Evolutionary conservation across 23 tunicate genomes (phyloP), one percentile per base, ranked within the genome.

Genomic region (Halocynthia aurantium): DNA sequence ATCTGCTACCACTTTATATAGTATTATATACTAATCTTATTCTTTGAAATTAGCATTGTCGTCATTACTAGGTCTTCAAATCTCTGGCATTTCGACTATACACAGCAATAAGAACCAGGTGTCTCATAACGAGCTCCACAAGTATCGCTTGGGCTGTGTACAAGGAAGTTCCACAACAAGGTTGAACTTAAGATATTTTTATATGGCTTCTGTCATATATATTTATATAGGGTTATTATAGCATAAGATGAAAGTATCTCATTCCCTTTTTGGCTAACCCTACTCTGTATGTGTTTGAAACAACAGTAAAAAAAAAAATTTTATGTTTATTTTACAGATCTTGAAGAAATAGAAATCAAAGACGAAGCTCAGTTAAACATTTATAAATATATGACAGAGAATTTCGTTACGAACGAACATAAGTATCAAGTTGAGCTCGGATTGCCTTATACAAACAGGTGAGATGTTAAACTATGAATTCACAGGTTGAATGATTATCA

Each of bases 71-170:
- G 78, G 77, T 84, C 9, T 69, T 84, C 22, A 89, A 83, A 52
- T 84, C 87, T 44, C 62, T 89, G 22, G 78, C 87, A 61, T 89
- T 89, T 69, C 81, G 85, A 18, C 53, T 84, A 69, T 89, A 71
- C 72, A 62, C 83, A 9, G 67, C 78, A 10, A 80, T 83, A 2
- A 67, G 67, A 31, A 69, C 71, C 7, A 63, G 82, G 52, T 89
- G 96, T 57, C 21, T 70, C 68, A 49, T 84, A 44, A 81, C 96
- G 0, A 84, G 80, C 56, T 52, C 52, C 6, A 79, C 84, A 13
- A 18, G n/a, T 6, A 89, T 80, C 20, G 75, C 76, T 9, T 89
- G 96, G 96, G 40, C 73, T 20, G 85, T 84, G 2, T 84, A 80
- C 69, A 66, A 77, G 52, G 82, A 85, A 74, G 15, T 18, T 56